These are phyloP conservation scores for Ichneumoninae sp. DNA, from an alignment of 2,888 invertebrate species.

Conservation along the genomic window DNA sequence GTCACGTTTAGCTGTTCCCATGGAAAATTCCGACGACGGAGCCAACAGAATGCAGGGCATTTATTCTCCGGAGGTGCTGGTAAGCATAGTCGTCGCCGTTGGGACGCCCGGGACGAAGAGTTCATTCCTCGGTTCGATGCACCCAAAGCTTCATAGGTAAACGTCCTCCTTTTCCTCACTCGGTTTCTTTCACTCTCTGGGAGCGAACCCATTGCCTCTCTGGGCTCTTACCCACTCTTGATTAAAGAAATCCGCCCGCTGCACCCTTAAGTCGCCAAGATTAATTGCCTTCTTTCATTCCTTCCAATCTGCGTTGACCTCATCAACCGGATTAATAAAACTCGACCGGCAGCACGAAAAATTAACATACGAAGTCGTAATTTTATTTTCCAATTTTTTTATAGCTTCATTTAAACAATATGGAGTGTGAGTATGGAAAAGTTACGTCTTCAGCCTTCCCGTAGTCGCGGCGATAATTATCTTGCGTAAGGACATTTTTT, in stretches of 20 bases:
- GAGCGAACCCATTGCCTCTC: not conserved
- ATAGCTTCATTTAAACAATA: no score
- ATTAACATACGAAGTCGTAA: not conserved
- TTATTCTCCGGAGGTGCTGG: not conserved
- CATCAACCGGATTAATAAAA: not conserved
- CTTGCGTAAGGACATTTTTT: no score
- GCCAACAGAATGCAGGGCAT: conserved; percentile 7
- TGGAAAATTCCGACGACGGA: conserved; percentile 21
- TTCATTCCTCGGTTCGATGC: conserved; percentile 21
- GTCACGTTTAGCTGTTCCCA: conserved; percentile 9
- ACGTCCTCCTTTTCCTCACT: not conserved
- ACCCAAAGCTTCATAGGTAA: conserved; percentile 16
- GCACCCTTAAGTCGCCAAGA: not conserved
- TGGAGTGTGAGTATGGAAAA: not conserved
- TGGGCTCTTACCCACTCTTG: not conserved
- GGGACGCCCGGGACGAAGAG: not conserved
- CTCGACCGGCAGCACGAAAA: not conserved
- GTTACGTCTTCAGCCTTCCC: no score
- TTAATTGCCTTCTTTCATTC: not conserved
- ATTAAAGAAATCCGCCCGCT: not conserved
- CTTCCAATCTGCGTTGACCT: not conserved
- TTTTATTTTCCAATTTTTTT: not conserved
- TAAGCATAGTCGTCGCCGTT: not conserved
- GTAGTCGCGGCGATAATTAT: no score
- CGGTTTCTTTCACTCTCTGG: not conserved